Evolutionary conservation across 2,113 vertebrate species (phyloP), one percentile per base, ranked within the genome.

Genomic region (Perognathus longimembris): DNA sequence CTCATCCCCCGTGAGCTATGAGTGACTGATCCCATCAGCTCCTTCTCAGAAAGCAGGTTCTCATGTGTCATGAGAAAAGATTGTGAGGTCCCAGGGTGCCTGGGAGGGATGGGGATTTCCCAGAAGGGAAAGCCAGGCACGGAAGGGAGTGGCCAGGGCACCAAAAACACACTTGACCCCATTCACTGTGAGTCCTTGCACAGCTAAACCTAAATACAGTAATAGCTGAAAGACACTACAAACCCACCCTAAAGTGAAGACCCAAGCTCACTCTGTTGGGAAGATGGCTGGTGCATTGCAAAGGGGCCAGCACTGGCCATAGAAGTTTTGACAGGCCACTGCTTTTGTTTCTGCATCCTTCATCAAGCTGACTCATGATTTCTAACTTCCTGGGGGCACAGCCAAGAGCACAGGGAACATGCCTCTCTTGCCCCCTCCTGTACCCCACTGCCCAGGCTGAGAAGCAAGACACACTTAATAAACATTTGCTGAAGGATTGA

Each of bases 41-140:
- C 71, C 63, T 88, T 90, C 85, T 54, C 36, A 85, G 70, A 92
- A 66, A 61, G 22, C 7, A 70, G 12, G 21, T 80, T 86, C 88
- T 42, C 11, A 32, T 63, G 89, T 73, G 28, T 40, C 70, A 10
- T 54, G 6, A 89, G 84, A 76, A 89, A 89, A 77, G n/a, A 83
- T 6, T 32, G 28, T 12, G 7, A 93, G 40, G 30, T 57, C 17
- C 4, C 76, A 57, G 30, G 9, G 12, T 88, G 10, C n/a, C 75
- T 63, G 30, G 24, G 10, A 2, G 6, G 10, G 11, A 8, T 17
- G 22, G 26, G 74, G 64, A 8, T 63, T 28, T 63, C 7, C 38
- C 61, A 36, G 26, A 80, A 1, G n/a, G 32, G 63, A 57, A 70
- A 78, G 15, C 45, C 45, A 10, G 24, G 34, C 1, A 22, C 54